Base-by-base conservation (phyloP, 2,797 vertebrate genomes). In the Scarus forsteni region DNA sequence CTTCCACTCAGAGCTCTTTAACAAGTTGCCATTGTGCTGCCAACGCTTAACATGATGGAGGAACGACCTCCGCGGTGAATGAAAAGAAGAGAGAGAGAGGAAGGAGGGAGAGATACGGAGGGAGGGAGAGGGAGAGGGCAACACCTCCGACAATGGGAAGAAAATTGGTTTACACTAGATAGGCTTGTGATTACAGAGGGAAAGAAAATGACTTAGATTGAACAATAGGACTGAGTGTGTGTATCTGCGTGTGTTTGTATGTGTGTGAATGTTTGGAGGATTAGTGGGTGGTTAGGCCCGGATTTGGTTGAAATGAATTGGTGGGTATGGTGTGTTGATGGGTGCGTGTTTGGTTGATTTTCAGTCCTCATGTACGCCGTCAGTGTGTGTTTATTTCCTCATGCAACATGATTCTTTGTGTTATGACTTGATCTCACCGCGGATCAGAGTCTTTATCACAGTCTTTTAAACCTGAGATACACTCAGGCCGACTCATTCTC, bases 91-190 rank as follows among this genome's bases (percentile, higher is more conserved):
- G 83, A 50, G 79, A 79, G 83, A 73, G 82, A 39, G 67, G 27
- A 81, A 70, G 59, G 85, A 83, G 82, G 75, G 78, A 78, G 85
- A 69, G 81, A 88, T 72, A 71, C 67, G 74, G 86, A 83, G 71
- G 74, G 83, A 88, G 84, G 83, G 80, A 75, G 87, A 78, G 73
- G 72, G 85, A 88, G 88, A 89, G 92, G 90, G 88, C 92, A 92
- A 89, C 85, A 92, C 90, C 90, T 89, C 85, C 72, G 70, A 91
- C 91, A 90, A 92, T 92, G 84, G 87, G 75, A 81, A 88, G 91
- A 92, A 92, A 92, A 92, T 92, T 92, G 91, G 91, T 92, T 92
- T 93, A 92, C 91, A 92, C 91, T 90, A 91, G 92, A 93, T 93
- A 90, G 87, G 87, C 85, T 84, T 81, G 89, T 92, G 92, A 92